These are phyloP conservation scores for Sakesphorus luctuosus DNA, from an alignment of 2,113 vertebrate genomes.

Conservation along the genomic window DNA sequence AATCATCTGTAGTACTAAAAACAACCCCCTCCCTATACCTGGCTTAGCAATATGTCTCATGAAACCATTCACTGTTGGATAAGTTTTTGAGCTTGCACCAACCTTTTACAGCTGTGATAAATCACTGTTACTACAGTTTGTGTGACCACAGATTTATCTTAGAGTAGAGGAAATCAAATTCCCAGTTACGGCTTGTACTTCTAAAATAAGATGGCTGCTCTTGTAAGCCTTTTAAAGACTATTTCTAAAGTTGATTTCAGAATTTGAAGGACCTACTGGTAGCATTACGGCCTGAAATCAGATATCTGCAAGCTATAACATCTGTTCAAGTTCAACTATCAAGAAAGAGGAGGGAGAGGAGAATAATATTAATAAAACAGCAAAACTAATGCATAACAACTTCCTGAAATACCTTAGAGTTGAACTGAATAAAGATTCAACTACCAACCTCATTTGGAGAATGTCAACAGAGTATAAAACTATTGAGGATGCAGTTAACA, in stretches of 20 bases:
- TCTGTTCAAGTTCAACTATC: not conserved
- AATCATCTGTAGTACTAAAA: conserved; percentile 36
- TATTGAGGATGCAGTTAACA: not conserved
- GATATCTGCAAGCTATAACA: not conserved
- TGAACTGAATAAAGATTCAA: not conserved
- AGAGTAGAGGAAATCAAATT: not conserved
- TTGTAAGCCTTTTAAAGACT: not conserved
- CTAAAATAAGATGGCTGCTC: not conserved
- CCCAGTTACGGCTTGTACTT: not conserved
- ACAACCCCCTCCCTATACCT: conserved; percentile 2
- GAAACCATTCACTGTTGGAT: not conserved
- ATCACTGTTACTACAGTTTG: not conserved
- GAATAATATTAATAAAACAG: not conserved
- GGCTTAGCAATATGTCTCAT: conserved; percentile 1
- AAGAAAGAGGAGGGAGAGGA: not conserved
- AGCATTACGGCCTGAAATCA: not conserved
- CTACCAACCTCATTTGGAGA: not conserved
- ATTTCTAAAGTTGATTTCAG: not conserved
- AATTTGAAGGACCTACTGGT: not conserved
- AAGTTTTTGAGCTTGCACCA: not conserved
- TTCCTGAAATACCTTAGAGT: not conserved
- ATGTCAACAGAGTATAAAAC: not conserved
- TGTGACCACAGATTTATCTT: not conserved
- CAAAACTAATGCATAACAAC: not conserved
- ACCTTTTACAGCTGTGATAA: conserved; percentile 30